Percentiles rank a stretch among this genome's conserved stretches.
phyloP scores from a whole-genome alignment of 2,797 vertebrate species.

The Distichodus sexfasciatus region DNA sequence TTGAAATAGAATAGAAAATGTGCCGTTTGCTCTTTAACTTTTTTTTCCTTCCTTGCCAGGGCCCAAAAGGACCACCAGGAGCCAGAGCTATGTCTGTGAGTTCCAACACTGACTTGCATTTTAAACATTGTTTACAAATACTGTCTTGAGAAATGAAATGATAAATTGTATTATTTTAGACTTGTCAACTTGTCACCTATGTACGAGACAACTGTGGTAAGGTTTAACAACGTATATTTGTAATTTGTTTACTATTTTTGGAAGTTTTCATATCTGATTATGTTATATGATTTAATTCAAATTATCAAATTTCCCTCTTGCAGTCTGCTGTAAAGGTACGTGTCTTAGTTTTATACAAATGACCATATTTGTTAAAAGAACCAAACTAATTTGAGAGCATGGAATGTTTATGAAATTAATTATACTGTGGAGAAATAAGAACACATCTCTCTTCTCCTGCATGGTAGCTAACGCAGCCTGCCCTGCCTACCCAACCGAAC shows the following conservation, averaged over 20 bases:
- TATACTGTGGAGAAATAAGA: constrained; percentile 5
- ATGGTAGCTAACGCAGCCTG: constrained; percentile 64
- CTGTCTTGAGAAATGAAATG: neutral
- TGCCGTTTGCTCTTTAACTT: neutral
- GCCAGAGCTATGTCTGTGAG: constrained; percentile 69
- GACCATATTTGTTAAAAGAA: neutral
- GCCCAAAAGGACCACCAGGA: constrained; percentile 73
- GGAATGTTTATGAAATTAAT: neutral
- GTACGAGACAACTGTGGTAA: constrained; percentile 83
- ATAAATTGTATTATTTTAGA: constrained; percentile 61
- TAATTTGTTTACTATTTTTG: neutral
- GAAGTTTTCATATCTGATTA: too few species aligned
- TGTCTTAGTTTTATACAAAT: too few species aligned
- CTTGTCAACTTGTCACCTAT: constrained; percentile 82
- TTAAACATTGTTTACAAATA: neutral
- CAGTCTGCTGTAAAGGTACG: constrained; percentile 81
- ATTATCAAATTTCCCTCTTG: constrained; percentile 31
- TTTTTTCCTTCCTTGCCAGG: constrained; percentile 64
- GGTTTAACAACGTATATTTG: constrained; percentile 37
- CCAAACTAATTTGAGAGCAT: neutral
- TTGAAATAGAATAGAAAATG: neutral
- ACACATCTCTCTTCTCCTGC: neutral
- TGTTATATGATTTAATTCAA: neutral
- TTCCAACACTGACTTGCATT: constrained; percentile 37
- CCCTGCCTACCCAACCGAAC: constrained; percentile 81